These are phyloP conservation scores for Invenusta paracnida DNA, from an alignment of 2,888 invertebrate species.

Conservation along the genomic window DNA sequence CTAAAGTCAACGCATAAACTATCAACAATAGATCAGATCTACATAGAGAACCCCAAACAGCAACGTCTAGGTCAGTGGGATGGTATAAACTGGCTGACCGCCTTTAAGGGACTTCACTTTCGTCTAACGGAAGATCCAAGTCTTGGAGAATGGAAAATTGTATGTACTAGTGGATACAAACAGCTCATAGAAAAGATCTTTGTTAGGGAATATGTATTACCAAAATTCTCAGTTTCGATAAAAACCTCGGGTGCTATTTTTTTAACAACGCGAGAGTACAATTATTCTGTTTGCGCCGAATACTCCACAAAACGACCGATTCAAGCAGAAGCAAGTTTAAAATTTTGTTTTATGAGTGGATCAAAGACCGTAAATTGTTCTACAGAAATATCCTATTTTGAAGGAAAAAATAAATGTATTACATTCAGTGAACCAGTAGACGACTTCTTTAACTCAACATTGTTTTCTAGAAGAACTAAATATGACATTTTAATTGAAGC, in stretches of 20 bases:
- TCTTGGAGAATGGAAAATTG: not conserved
- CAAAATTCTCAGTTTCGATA: not conserved
- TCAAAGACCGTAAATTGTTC: too few relatives aligned
- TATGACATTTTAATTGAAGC: not conserved
- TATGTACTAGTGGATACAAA: not conserved
- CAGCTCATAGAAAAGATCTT: not conserved
- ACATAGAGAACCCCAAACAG: not conserved
- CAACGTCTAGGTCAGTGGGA: not conserved
- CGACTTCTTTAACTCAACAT: not conserved
- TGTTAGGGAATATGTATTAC: not conserved
- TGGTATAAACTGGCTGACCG: not conserved
- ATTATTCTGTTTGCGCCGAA: not conserved
- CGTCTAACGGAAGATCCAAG: constrained; percentile 5
- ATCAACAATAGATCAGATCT: not conserved
- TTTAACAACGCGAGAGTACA: not conserved
- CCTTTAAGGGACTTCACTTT: constrained; percentile 8
- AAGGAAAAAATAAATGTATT: not conserved
- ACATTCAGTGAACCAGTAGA: not conserved
- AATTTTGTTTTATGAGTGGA: not conserved
- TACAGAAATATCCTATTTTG: too few relatives aligned
- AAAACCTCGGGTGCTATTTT: not conserved
- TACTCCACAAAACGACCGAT: constrained; percentile 6
- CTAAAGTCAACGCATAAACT: not conserved
- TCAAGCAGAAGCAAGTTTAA: not conserved
- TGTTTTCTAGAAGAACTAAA: not conserved